Percentiles rank a stretch among this genome's conserved stretches.
Evolutionary conservation across 2,113 vertebrate genomes (phyloP).

Genomic region (Plestiodon gilberti): DNA sequence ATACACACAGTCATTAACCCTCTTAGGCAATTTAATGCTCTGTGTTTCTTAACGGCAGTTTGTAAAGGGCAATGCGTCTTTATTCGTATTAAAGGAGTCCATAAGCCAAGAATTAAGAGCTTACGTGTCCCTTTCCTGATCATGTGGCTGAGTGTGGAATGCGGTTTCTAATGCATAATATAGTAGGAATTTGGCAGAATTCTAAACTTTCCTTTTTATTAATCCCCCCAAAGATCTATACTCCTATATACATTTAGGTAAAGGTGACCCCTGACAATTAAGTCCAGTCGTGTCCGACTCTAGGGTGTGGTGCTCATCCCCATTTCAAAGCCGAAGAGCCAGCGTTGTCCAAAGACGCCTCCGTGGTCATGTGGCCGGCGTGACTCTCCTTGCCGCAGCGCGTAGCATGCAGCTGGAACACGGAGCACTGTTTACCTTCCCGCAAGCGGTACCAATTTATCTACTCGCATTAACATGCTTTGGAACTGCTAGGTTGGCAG

Average conservation of each 20-base stretch:
- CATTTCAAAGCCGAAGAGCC: no score
- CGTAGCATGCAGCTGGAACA: no score
- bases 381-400: no score
- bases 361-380: no score
- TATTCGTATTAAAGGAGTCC: neutral
- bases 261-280: no score
- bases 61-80: accelerated
- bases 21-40: slow-evolving; percentile 8
- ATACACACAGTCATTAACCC: neutral
- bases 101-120: neutral
- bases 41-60: neutral
- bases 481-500: no score
- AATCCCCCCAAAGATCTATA: neutral
- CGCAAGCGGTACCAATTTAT: no score
- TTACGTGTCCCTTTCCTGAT: neutral
- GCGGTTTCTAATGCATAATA: neutral
- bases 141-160: neutral
- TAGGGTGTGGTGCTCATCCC: no score
- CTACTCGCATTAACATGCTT: no score
- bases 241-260: neutral
- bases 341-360: no score
- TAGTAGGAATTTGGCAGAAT: neutral
- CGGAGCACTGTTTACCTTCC: no score
- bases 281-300: no score
- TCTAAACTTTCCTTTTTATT: neutral